Percentiles rank a stretch among this genome's conserved stretches.
phyloP scores from a whole-genome alignment of 2,113 vertebrate species.

The Aramus guarauna region DNA sequence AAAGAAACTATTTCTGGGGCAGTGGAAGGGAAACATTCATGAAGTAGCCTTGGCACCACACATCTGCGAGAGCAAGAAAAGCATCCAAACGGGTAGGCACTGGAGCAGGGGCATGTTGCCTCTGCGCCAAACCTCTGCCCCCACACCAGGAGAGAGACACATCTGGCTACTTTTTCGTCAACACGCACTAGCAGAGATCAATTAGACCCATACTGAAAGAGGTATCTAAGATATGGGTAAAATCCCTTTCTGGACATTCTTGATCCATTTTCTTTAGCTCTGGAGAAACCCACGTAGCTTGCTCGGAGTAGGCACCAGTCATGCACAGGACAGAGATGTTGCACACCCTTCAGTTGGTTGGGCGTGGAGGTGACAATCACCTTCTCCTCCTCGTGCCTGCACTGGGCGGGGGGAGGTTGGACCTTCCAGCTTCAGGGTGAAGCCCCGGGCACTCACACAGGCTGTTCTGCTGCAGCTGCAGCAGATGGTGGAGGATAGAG shows the following conservation, averaged over 20 bases:
- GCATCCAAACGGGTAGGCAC: background rate
- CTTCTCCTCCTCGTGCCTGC: background rate
- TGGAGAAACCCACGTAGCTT: background rate
- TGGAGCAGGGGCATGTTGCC: background rate
- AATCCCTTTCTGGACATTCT: background rate
- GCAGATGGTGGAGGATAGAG: background rate
- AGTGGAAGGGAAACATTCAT: background rate
- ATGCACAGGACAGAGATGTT: rapidly evolving
- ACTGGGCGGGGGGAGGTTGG: rapidly evolving
- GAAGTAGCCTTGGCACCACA: background rate
- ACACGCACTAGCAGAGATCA: background rate
- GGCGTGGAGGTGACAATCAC: rapidly evolving
- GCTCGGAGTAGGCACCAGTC: background rate
- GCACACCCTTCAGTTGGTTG: background rate
- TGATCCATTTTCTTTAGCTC: background rate
- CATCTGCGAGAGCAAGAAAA: background rate
- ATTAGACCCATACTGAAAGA: background rate
- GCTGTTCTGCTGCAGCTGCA: too few relatives aligned
- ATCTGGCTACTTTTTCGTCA: background rate
- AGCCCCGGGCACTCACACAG: rapidly evolving
- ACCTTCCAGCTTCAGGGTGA: background rate
- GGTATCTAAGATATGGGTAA: background rate
- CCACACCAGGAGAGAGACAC: rapidly evolving
- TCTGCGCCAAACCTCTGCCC: background rate
- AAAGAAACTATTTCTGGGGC: background rate